These are phyloP conservation scores for Hipparchia sbordonii DNA, from an alignment of 2,888 invertebrate genomes.

Conservation along the genomic window DNA sequence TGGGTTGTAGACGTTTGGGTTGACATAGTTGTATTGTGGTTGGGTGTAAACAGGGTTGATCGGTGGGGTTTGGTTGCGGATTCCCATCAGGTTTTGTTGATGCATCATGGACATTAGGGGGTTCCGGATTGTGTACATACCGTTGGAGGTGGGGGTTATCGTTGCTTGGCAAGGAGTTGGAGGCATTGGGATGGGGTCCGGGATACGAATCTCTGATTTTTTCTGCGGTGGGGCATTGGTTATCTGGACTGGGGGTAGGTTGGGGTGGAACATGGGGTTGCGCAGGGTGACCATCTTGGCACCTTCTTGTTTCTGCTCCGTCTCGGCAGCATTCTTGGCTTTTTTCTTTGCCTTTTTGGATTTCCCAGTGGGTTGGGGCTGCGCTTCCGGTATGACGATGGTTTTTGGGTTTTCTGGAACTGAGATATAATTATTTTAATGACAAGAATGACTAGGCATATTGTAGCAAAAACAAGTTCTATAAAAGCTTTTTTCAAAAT, in stretches of 20 bases:
- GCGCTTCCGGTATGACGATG: slow-evolving; percentile 57
- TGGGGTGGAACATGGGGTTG: slow-evolving; percentile 89
- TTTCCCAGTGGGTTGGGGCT: slow-evolving; percentile 54
- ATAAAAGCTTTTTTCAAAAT: too few relatives aligned
- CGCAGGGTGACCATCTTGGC: slow-evolving; percentile 89
- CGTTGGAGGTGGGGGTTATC: slow-evolving; percentile 80
- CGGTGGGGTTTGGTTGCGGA: slow-evolving; percentile 53
- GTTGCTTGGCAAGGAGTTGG: slow-evolving; percentile 76
- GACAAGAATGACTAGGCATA: not conserved
- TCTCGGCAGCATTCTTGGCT: slow-evolving; percentile 64
- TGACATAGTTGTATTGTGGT: slow-evolving; percentile 61
- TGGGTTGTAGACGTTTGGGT: slow-evolving; percentile 58
- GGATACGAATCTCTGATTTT: slow-evolving; percentile 68
- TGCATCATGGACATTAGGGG: slow-evolving; percentile 84
- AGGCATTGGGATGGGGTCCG: slow-evolving; percentile 77
- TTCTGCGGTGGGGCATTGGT: slow-evolving; percentile 55
- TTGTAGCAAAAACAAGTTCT: not conserved
- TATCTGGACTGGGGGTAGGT: slow-evolving; percentile 69
- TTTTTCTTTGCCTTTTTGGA: slow-evolving; percentile 79
- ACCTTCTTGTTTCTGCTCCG: slow-evolving; percentile 59
- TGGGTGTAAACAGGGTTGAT: slow-evolving; percentile 52
- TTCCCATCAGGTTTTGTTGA: slow-evolving; percentile 67
- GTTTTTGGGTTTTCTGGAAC: slow-evolving; percentile 66
- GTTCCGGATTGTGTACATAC: slow-evolving; percentile 93
- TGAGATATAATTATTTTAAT: not conserved